Evolutionary conservation across 1,140 invertebrate genomes (phyloP).

Genomic region (Drosophila lini): DNA sequence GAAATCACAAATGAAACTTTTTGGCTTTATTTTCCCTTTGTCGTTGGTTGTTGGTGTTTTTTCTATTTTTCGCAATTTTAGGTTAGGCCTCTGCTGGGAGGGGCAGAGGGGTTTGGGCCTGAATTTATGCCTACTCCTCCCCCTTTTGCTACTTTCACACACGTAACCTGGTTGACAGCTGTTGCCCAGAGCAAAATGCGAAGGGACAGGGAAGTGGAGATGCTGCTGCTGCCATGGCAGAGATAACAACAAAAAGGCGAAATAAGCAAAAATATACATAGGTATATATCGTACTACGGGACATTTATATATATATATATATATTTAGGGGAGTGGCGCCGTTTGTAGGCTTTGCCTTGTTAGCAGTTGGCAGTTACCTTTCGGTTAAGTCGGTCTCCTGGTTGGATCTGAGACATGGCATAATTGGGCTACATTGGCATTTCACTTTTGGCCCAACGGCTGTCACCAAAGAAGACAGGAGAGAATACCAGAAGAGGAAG

Average conservation of each 20-base stretch:
- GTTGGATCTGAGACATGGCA: slow-evolving; percentile 34
- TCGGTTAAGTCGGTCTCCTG: slow-evolving; percentile 29
- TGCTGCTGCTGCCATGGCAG: slow-evolving; percentile 37
- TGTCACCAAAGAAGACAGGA: slow-evolving; percentile 35
- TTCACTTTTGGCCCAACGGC: slow-evolving; percentile 71
- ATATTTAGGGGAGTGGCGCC: slow-evolving; percentile 47
- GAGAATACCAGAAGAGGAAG: background rate
- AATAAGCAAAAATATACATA: slow-evolving; percentile 61
- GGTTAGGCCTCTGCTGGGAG: background rate
- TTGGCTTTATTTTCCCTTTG: background rate
- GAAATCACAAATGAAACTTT: background rate
- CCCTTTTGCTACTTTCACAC: slow-evolving; percentile 42
- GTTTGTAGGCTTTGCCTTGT: slow-evolving; percentile 70
- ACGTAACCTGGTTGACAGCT: slow-evolving; percentile 79
- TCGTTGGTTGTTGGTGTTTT: slow-evolving; percentile 23
- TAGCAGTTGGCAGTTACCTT: slow-evolving; percentile 78
- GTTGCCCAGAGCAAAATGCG: slow-evolving; percentile 58
- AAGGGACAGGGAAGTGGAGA: slow-evolving; percentile 10
- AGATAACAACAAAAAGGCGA: slow-evolving; percentile 78
- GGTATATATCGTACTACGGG: slow-evolving; percentile 8
- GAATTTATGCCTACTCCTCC: slow-evolving; percentile 60
- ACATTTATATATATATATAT: slow-evolving; percentile 29
- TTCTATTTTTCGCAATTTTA: slow-evolving; percentile 34
- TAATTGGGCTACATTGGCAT: slow-evolving; percentile 80
- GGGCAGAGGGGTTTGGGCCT: background rate